Evolutionary conservation across 2,797 vertebrate species (phyloP).

Genomic region (Aulostomus chinensis): DNA sequence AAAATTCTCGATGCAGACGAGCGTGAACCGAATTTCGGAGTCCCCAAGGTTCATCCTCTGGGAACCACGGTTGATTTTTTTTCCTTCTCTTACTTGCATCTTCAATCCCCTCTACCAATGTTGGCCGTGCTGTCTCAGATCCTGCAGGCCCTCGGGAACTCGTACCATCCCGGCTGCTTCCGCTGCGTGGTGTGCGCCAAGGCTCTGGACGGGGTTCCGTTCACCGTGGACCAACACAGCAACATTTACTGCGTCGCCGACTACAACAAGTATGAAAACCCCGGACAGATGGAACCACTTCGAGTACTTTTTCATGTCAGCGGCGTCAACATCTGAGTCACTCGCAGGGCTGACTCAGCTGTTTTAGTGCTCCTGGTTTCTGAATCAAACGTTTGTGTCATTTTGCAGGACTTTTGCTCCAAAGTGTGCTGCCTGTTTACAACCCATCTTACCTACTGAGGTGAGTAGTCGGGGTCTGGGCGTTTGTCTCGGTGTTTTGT

Average conservation of each 20-base stretch:
- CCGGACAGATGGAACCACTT: no score
- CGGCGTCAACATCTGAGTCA: no score
- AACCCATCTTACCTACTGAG: conserved; percentile 89
- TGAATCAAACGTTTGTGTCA: conserved; percentile 5
- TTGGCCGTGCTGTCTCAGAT: conserved; percentile 71
- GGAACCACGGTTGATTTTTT: no score
- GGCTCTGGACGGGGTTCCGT: conserved; percentile 88
- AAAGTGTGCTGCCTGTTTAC: conserved; percentile 89
- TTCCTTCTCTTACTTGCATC: not conserved
- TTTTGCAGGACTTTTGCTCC: conserved; percentile 86
- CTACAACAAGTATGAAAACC: conserved; percentile 83
- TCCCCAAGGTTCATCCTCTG: no score
- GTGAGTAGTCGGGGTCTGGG: no score
- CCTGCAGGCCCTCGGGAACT: conserved; percentile 89
- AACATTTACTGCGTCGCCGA: conserved; percentile 90
- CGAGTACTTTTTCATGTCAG: no score
- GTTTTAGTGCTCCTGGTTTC: not conserved
- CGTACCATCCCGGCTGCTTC: conserved; percentile 89
- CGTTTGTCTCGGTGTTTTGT: no score
- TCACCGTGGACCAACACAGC: conserved; percentile 91
- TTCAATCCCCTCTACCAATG: not conserved
- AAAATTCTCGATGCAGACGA: no score
- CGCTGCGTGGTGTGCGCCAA: conserved; percentile 89
- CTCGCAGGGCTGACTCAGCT: conserved; percentile 3
- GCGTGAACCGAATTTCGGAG: no score